These are phyloP conservation scores for Druceiella hillmani DNA, from an alignment of 2,888 invertebrate genomes.

Conservation along the genomic window DNA sequence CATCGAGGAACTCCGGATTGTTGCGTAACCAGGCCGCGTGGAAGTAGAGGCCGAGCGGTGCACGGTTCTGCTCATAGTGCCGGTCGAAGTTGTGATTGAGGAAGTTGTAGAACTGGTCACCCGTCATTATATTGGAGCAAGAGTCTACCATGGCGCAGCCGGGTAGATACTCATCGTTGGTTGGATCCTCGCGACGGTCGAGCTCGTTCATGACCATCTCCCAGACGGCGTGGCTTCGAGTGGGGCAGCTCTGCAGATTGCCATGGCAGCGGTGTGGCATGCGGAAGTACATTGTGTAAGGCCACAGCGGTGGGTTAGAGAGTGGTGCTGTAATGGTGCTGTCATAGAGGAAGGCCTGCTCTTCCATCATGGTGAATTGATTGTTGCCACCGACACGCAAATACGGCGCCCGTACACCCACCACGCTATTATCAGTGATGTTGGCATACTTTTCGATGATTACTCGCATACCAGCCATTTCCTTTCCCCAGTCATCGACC, in stretches of 20 bases:
- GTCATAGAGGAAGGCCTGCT: constrained; percentile 92
- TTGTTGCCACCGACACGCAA: constrained; percentile 90
- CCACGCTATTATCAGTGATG: constrained; percentile 85
- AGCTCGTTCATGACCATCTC: constrained; percentile 95
- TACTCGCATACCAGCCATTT: constrained; percentile 91
- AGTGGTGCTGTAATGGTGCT: constrained; percentile 91
- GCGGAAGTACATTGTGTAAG: constrained; percentile 96
- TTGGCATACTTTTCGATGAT: constrained; percentile 87
- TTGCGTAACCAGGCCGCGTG: constrained; percentile 92
- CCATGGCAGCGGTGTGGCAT: constrained; percentile 94
- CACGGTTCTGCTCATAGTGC: constrained; percentile 85
- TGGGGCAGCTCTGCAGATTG: constrained; percentile 86
- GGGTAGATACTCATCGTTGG: constrained; percentile 81
- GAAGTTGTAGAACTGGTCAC: constrained; percentile 93
- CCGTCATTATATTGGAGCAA: constrained; percentile 86
- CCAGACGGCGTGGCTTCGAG: constrained; percentile 91
- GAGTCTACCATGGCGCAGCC: constrained; percentile 95
- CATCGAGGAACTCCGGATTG: constrained; percentile 87
- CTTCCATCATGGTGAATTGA: constrained; percentile 97
- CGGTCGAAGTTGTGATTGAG: constrained; percentile 90
- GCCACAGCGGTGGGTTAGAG: constrained; percentile 92
- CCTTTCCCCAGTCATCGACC: constrained; percentile 90
- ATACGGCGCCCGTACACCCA: constrained; percentile 87
- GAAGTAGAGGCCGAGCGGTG: constrained; percentile 86
- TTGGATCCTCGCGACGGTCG: constrained; percentile 86